Evolutionary conservation across 2,888 invertebrate genomes (phyloP), one percentile per base, ranked within the genome.

Genomic region (Creontiades dilutus): DNA sequence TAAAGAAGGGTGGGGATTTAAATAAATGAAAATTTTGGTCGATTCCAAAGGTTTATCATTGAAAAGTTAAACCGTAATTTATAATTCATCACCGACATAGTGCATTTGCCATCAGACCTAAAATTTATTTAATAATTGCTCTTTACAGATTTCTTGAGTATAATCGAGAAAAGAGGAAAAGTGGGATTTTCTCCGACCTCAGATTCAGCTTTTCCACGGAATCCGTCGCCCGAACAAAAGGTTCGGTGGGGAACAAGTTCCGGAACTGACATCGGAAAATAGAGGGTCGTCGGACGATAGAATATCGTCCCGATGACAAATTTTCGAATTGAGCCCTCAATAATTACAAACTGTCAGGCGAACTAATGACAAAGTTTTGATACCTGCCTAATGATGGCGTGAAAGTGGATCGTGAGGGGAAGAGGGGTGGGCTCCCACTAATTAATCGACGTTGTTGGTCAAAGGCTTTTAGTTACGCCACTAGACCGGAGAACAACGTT

Each of bases 351-450:
- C 68, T 68, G 68, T 68, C 68, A 23, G 23, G 23, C 23, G 27
- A 68, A 68, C 68, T 68, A 68, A 68, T 68, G 68, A 68, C 68
- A 23, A 68, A 68, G 68, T 68, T 68, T 68, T 23, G 68, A 68
- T 68, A 23, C 68, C 68, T 68, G 23, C 37, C 37, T 37, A 68
- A 19, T 19, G 19, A 5, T 19, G 23, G 23, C 12, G 12, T 13
- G 52, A 52, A 13, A 52, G 52, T 52, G 16, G n/a, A n/a, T n/a
- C n/a, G n/a, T n/a, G n/a, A n/a, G n/a, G n/a, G n/a, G 52, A 52
- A 23, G 19, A 9, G 61, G n/a, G 61, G n/a, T 2, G 61, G 9
- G 61, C 0, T 9, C 23, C 5, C 27, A 68, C 23, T 68, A 68
- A 68, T 68, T 68, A 68, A 68, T 68, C 23, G 68, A 68, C 23